Percentiles rank a stretch among this genome's conserved stretches.
Evolutionary conservation across 2,888 invertebrate genomes (phyloP).

Genomic region (Ariolimax columbianus): DNA sequence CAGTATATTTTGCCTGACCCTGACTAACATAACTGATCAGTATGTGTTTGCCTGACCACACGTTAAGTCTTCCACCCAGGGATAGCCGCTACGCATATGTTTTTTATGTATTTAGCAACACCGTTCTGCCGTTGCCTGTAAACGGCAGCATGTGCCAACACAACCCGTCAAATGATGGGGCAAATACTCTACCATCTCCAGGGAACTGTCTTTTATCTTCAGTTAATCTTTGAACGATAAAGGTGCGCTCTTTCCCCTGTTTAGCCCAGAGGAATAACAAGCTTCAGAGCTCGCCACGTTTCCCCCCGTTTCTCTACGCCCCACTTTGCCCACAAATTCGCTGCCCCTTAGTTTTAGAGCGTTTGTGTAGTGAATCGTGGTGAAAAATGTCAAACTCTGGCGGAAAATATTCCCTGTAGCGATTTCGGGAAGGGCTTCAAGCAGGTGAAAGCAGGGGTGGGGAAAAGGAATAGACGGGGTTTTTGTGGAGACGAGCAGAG

Average conservation of each 20-base stretch:
- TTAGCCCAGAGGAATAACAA: constrained; percentile 19
- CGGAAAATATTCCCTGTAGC: constrained; percentile 31
- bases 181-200: not conserved
- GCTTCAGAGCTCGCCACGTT: not conserved
- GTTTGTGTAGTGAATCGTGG: constrained; percentile 6
- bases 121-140: too few relatives aligned
- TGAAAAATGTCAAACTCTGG: constrained; percentile 30
- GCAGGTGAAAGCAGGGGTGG: not conserved
- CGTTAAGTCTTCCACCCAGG: too few relatives aligned
- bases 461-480: not conserved
- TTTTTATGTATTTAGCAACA: too few relatives aligned
- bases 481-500: not conserved
- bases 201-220: constrained; percentile 11
- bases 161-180: constrained; percentile 8
- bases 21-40: too few relatives aligned
- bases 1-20: too few relatives aligned
- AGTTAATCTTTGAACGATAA: constrained; percentile 30
- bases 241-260: not conserved
- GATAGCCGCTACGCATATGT: too few relatives aligned
- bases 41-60: too few relatives aligned
- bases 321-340: constrained; percentile 2
- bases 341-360: not conserved
- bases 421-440: constrained; percentile 6
- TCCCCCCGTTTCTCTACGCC: too few relatives aligned
- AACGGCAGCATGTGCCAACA: not conserved